Percentiles rank a stretch among this genome's conserved stretches.
phyloP scores from a whole-genome alignment of 2,113 vertebrate genomes.

The Pomatostomus ruficeps region DNA sequence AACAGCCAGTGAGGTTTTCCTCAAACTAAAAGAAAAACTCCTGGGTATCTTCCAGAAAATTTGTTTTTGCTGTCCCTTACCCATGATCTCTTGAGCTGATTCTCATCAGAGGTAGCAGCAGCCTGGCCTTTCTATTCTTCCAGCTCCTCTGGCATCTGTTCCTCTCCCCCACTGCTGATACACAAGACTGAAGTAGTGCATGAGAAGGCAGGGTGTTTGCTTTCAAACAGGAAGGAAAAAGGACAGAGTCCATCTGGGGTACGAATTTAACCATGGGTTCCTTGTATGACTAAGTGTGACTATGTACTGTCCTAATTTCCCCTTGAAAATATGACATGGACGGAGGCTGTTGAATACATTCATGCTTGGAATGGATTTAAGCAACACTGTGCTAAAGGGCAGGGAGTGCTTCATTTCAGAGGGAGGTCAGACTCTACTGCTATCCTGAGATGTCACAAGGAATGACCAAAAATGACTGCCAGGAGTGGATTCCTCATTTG shows the following conservation, averaged over 20 bases:
- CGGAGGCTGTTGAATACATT: not conserved
- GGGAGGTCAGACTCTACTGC: not conserved
- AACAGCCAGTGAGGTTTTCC: not conserved
- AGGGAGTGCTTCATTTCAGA: not conserved
- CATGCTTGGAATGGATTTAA: constrained; percentile 8
- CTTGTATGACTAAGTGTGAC: not conserved
- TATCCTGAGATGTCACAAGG: not conserved
- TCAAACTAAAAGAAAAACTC: not conserved
- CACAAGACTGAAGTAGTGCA: not conserved
- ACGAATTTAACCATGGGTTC: not conserved
- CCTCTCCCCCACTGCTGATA: not conserved
- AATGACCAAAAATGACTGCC: not conserved
- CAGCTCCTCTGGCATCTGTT: constrained; percentile 9
- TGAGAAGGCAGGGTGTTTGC: constrained; percentile 29
- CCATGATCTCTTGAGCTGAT: not conserved
- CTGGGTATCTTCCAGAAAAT: not conserved
- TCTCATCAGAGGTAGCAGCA: not conserved
- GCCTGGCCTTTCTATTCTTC: not conserved
- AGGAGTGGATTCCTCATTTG: not conserved
- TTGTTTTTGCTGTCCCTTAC: not conserved
- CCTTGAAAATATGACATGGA: not conserved
- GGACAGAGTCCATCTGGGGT: constrained; percentile 10
- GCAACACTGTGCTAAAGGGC: not conserved
- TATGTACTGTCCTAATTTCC: not conserved
- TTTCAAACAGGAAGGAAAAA: constrained; percentile 40